These are phyloP conservation scores for Carduelis carduelis DNA, from an alignment of 2,797 vertebrate genomes.

Conservation along the genomic window DNA sequence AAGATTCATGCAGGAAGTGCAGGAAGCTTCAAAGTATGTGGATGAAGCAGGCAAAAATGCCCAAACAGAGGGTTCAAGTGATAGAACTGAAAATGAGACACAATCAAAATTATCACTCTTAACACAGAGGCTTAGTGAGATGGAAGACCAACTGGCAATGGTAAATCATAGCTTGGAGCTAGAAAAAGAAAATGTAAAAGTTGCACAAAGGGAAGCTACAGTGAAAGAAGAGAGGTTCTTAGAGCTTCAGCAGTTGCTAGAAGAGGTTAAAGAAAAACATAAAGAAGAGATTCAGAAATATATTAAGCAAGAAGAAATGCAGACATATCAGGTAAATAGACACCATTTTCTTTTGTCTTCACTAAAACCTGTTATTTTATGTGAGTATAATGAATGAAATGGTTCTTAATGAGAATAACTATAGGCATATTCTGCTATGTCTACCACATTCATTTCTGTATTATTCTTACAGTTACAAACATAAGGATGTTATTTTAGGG, in stretches of 20 bases:
- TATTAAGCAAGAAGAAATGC: not conserved
- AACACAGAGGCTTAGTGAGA: conserved; percentile 79
- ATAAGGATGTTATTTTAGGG: not conserved
- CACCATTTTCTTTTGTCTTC: not conserved
- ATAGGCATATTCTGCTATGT: not conserved
- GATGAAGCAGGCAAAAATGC: conserved; percentile 18
- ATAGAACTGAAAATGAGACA: not conserved
- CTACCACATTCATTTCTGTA: not conserved
- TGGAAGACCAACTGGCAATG: conserved; percentile 79
- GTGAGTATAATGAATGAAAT: not conserved
- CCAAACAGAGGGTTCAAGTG: not conserved
- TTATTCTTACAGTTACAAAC: not conserved
- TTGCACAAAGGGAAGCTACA: conserved; percentile 80
- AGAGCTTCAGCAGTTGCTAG: conserved; percentile 80
- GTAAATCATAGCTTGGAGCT: conserved; percentile 81
- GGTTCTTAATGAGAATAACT: not conserved
- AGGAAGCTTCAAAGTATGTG: not conserved
- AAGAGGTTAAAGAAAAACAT: conserved; percentile 67
- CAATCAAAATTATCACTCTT: conserved; percentile 72
- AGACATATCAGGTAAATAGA: conserved; percentile 20
- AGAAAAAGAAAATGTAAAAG: conserved; percentile 82
- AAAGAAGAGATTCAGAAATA: conserved; percentile 1
- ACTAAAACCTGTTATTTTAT: not conserved
- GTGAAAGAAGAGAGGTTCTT: conserved; percentile 83
- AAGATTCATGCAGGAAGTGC: not conserved